Evolutionary conservation across 2,888 invertebrate genomes (phyloP).

Genomic region (Aleiodes leptofemur): DNA sequence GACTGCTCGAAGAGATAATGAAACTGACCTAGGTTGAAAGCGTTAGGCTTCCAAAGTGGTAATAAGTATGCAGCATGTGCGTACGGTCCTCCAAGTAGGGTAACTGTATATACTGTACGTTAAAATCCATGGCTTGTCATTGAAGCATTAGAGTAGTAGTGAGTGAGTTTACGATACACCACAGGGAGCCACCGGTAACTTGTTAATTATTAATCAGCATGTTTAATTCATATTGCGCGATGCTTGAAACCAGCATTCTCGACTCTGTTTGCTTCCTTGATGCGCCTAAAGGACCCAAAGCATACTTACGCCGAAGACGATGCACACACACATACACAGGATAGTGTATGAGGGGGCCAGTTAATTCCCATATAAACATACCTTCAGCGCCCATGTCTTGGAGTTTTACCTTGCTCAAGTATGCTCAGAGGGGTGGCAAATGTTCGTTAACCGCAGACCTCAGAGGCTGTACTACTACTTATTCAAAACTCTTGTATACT

Average conservation of each 20-base stretch:
- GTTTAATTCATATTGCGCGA: slow-evolving; percentile 74
- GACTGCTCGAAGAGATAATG: slow-evolving; percentile 63
- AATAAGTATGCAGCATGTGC: slow-evolving; percentile 48
- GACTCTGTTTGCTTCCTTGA: slow-evolving; percentile 74
- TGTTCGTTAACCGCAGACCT: slow-evolving; percentile 57
- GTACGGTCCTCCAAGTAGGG: slow-evolving; percentile 28
- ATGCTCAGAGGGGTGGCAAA: slow-evolving; percentile 55
- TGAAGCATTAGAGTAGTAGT: slow-evolving; percentile 4
- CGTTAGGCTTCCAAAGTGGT: slow-evolving; percentile 41
- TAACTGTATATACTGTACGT: slow-evolving; percentile 38
- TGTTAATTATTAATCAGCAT: slow-evolving; percentile 75
- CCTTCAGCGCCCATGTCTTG: slow-evolving; percentile 28
- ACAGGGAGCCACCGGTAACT: slow-evolving; percentile 67
- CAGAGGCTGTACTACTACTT: slow-evolving; percentile 36
- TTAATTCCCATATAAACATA: slow-evolving; percentile 27
- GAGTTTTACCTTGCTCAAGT: slow-evolving; percentile 37
- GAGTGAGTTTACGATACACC: slow-evolving; percentile 26
- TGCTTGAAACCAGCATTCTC: slow-evolving; percentile 52
- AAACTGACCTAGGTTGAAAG: slow-evolving; percentile 67
- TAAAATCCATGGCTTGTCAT: slow-evolving; percentile 27
- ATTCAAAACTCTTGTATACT: slow-evolving; percentile 12
- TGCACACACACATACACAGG: neutral
- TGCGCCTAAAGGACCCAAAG: slow-evolving; percentile 59
- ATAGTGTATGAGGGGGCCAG: slow-evolving; percentile 49
- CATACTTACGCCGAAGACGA: slow-evolving; percentile 22